Base-by-base conservation (phyloP, 2,888 invertebrate species). In the Meta bourneti region DNA sequence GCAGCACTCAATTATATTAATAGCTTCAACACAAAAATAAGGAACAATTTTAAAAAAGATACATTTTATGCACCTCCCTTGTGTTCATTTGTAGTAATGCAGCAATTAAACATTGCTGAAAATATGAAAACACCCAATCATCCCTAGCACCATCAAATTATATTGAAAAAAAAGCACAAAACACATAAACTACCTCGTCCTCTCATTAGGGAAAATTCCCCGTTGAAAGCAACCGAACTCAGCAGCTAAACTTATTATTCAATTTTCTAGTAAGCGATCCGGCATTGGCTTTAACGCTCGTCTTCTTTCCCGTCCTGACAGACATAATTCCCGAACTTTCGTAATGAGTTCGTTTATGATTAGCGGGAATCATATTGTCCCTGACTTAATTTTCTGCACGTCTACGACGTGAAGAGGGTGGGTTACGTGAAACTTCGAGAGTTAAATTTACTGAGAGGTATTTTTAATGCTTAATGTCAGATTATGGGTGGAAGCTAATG, bases 331-430 rank as follows among this genome's bases (percentile, higher is more conserved):
- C 34, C 19, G 13, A 13, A 61, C 54, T 61, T 13, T 9, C 69
- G 9, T 75, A 84, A 77, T 61, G 75, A 84, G 84, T 69, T 61
- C 11, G 34, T 75, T 61, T 69, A 69, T 85, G 77, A 85, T 85
- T 85, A 77, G 51, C 69, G 16, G 48, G 77, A 85, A 77, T 77
- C 85, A 19, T 61, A 61, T 72, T 51, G 19, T 19, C n/a, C 52
- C 20, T 19, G 8, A 72, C 51, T 71, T 82, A 16, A 72, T 72
- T 72, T 61, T 16, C 72, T 7, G 9, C 49, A 51, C 82, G 51
- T 72, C n/a, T 11, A 61, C 6, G 70, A 72, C 9, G 51, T 61
- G 11, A 61, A 61, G 61, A 49, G 19, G 72, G 70, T 61, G 61
- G 16, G 61, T 61, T 61, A 16, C 4, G 34, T 34, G 34, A 34